Conservation (phyloP, 2,113 vertebrate species). For the Micronycteris hirsuta region DNA sequence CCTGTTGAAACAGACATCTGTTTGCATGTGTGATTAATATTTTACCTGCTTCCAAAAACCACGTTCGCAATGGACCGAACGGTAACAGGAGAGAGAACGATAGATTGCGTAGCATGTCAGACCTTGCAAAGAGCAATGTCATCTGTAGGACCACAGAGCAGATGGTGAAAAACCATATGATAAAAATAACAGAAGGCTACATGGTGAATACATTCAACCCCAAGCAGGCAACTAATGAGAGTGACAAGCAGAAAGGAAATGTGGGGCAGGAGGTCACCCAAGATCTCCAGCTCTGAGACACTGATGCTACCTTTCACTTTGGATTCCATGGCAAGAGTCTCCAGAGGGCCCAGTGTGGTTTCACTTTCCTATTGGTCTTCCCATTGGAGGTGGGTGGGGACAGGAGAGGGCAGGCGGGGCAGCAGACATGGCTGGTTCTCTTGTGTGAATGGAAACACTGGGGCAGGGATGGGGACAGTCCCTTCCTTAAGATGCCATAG, state of each 20-base stretch:
- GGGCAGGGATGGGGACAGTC: background rate
- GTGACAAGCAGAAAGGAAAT: background rate
- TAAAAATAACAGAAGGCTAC: slow-evolving; percentile 51
- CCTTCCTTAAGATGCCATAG: background rate
- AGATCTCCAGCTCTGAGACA: background rate
- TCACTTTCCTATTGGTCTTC: background rate
- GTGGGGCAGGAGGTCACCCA: background rate
- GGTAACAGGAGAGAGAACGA: background rate
- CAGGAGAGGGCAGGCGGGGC: background rate
- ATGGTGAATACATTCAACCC: background rate
- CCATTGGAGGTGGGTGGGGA: background rate
- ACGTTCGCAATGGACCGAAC: background rate
- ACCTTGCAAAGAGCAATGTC: slow-evolving; percentile 30
- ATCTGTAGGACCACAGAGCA: background rate
- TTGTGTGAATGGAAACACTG: background rate
- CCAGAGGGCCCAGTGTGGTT: background rate
- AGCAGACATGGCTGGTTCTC: background rate
- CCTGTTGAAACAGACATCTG: background rate
- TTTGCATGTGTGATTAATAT: background rate
- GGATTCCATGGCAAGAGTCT: background rate
- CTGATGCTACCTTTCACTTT: background rate
- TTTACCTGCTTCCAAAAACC: background rate
- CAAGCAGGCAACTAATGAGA: background rate
- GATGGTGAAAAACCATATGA: slow-evolving; percentile 54
- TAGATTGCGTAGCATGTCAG: background rate